phyloP scores from a whole-genome alignment of 2,888 invertebrate genomes.

The Crepidodera aurea region DNA sequence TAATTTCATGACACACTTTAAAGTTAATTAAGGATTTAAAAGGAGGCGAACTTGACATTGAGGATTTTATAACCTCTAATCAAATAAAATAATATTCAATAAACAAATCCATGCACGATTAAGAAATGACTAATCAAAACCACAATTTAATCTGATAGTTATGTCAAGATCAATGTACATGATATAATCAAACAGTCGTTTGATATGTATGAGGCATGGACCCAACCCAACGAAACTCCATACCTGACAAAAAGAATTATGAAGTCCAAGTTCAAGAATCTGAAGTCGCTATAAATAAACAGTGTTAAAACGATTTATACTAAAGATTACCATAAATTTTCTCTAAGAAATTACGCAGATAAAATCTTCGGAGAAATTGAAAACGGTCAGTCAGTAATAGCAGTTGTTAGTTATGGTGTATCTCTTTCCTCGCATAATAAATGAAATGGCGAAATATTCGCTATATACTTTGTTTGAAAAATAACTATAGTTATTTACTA shows the following conservation, averaged over 20 bases:
- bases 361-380: background rate
- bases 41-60: no score
- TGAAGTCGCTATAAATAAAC: background rate
- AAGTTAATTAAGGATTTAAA: no score
- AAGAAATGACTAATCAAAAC: background rate
- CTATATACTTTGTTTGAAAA: no score
- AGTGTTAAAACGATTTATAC: slow-evolving; percentile 6
- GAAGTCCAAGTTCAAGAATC: slow-evolving; percentile 9
- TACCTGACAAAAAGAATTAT: background rate
- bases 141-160: background rate
- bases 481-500: no score
- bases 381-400: no score
- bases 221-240: slow-evolving; percentile 1
- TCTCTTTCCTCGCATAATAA: no score
- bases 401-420: no score
- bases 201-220: background rate
- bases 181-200: background rate
- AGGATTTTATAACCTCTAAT: no score
- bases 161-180: background rate
- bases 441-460: no score
- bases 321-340: slow-evolving; percentile 14
- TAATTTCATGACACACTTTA: no score
- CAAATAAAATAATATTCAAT: no score
- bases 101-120: no score
- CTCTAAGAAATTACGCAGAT: background rate